phyloP scores from a whole-genome alignment of 2,888 invertebrate species.

The Salticus scenicus region DNA sequence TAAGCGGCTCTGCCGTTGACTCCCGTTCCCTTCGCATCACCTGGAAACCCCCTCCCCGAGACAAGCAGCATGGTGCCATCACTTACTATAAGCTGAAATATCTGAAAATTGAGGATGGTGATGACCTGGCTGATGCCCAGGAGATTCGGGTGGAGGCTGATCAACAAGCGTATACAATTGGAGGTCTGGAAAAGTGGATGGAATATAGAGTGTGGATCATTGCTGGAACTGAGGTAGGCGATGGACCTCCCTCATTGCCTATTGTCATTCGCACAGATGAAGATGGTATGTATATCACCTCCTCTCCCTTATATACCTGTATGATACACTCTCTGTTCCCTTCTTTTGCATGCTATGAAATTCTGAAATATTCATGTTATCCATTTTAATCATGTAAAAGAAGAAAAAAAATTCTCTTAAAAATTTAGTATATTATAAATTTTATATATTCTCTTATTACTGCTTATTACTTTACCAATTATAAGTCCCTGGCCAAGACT shows the following conservation, averaged over 20 bases:
- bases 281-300: slow-evolving; percentile 90
- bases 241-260: slow-evolving; percentile 94
- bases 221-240: slow-evolving; percentile 96
- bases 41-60: slow-evolving; percentile 94
- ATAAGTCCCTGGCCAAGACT: slow-evolving; percentile 68
- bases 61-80: slow-evolving; percentile 93
- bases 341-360: slow-evolving; percentile 44
- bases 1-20: slow-evolving; percentile 90
- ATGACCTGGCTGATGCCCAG: slow-evolving; percentile 85
- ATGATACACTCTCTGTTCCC: slow-evolving; percentile 37
- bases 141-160: slow-evolving; percentile 75
- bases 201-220: slow-evolving; percentile 97
- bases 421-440: too few relatives aligned
- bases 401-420: too few relatives aligned
- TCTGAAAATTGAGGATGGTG: slow-evolving; percentile 81
- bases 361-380: background rate
- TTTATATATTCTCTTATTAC: too few relatives aligned
- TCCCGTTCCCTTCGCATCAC: slow-evolving; percentile 91
- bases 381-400: too few relatives aligned
- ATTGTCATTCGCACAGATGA: slow-evolving; percentile 95
- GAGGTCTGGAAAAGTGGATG: slow-evolving; percentile 95
- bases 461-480: slow-evolving; percentile 33
- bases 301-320: slow-evolving; percentile 35
- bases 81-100: slow-evolving; percentile 95
- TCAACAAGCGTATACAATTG: slow-evolving; percentile 81